A percentile compares a stretch with the other conserved stretches of the same genome.
Evolutionary conservation across 23 tunicate genomes (phyloP).

Genomic region (Botrylloides violaceus): DNA sequence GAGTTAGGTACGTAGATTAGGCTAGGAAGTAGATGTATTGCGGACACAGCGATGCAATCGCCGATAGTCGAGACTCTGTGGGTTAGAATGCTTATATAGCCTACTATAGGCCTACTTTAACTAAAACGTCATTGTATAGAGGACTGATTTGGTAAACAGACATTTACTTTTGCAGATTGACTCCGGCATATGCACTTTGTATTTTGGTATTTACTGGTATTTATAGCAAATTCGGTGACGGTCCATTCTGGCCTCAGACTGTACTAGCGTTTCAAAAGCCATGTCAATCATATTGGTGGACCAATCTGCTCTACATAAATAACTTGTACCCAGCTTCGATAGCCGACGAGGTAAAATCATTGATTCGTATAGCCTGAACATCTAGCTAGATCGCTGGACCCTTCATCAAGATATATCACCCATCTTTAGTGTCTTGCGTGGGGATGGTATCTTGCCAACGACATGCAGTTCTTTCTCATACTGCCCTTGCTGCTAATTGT

Average conservation of each 20-base stretch:
- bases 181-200: slow-evolving; percentile 70
- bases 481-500: slow-evolving; percentile 55
- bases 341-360: neutral
- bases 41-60: too few species aligned
- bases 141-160: neutral
- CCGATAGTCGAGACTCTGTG: too few species aligned
- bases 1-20: too few species aligned
- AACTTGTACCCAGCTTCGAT: slow-evolving; percentile 7
- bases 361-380: neutral
- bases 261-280: neutral
- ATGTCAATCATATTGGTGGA: slow-evolving; percentile 83
- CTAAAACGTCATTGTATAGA: neutral
- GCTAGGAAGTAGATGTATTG: too few species aligned
- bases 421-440: slow-evolving; percentile 63
- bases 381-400: neutral
- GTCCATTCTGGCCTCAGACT: slow-evolving; percentile 33
- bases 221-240: slow-evolving; percentile 48
- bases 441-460: slow-evolving; percentile 97
- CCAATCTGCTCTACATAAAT: slow-evolving; percentile 39
- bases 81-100: too few species aligned
- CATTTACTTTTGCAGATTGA: slow-evolving; percentile 38
- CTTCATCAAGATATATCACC: neutral
- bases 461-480: slow-evolving; percentile 83
- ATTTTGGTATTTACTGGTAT: slow-evolving; percentile 49
- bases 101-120: too few species aligned